These are phyloP conservation scores for Zhengitettix transpicula DNA, from an alignment of 2,888 invertebrate genomes.

Conservation along the genomic window DNA sequence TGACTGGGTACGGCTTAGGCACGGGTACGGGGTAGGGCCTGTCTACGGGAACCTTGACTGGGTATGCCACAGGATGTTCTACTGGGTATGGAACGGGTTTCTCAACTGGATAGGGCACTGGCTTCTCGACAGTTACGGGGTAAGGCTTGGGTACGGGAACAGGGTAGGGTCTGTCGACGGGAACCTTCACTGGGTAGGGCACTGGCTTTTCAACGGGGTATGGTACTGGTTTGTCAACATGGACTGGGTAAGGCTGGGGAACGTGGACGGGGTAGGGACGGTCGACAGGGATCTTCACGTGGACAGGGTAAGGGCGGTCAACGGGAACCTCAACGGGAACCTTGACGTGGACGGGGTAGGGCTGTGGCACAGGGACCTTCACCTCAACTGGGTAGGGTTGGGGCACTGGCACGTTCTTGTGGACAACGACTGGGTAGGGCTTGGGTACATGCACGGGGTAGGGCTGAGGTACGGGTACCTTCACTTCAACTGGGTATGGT, in stretches of 20 bases:
- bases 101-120: slow-evolving; percentile 36
- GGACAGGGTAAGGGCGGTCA: slow-evolving; percentile 12
- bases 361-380: slow-evolving; percentile 47
- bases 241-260: slow-evolving; percentile 56
- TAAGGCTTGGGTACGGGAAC: slow-evolving; percentile 55
- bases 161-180: slow-evolving; percentile 58
- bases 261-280: slow-evolving; percentile 22
- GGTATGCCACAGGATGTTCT: slow-evolving; percentile 17
- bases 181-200: slow-evolving; percentile 41
- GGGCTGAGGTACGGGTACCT: slow-evolving; percentile 47
- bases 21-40: slow-evolving; percentile 50
- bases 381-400: slow-evolving; percentile 52
- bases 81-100: slow-evolving; percentile 27
- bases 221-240: slow-evolving; percentile 42
- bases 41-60: slow-evolving; percentile 19
- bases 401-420: slow-evolving; percentile 44
- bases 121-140: slow-evolving; percentile 28
- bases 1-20: slow-evolving; percentile 26
- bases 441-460: slow-evolving; percentile 55
- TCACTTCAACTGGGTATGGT: slow-evolving; percentile 35
- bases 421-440: slow-evolving; percentile 54
- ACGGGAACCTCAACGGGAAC: slow-evolving; percentile 11
- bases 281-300: slow-evolving; percentile 14
- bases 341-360: slow-evolving; percentile 19
- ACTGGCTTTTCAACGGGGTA: slow-evolving; percentile 21